Conservation (phyloP, 2,888 invertebrate genomes). For the Phragmatobia fuliginosa region DNA sequence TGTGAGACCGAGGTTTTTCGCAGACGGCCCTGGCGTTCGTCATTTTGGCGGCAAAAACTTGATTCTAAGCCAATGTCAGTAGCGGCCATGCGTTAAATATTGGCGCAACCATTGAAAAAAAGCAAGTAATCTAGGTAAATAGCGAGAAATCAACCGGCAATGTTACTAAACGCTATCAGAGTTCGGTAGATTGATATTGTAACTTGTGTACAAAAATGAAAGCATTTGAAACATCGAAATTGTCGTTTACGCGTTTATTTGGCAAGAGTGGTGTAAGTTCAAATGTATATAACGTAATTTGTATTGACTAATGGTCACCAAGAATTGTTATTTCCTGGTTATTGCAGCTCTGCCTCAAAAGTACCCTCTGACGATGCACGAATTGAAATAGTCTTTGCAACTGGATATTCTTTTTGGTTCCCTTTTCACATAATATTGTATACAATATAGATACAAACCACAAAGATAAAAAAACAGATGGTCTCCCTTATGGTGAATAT, state of each 20-base stretch:
- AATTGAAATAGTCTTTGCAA: neutral
- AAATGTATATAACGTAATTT: slow-evolving; percentile 27
- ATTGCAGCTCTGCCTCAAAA: neutral
- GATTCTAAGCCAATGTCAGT: slow-evolving; percentile 78
- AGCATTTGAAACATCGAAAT: slow-evolving; percentile 51
- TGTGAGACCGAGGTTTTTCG: slow-evolving; percentile 60
- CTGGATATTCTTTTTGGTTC: neutral
- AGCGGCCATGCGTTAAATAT: slow-evolving; percentile 79
- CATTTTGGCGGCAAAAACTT: slow-evolving; percentile 76
- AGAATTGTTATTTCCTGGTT: neutral
- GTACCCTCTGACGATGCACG: neutral
- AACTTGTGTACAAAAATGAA: slow-evolving; percentile 54
- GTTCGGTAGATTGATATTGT: slow-evolving; percentile 57
- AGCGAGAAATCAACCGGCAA: slow-evolving; percentile 81
- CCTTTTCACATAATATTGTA: neutral
- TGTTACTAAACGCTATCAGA: slow-evolving; percentile 71
- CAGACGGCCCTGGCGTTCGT: slow-evolving; percentile 60
- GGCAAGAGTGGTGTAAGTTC: slow-evolving; percentile 33
- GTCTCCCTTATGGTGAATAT: neutral
- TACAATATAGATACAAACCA: neutral
- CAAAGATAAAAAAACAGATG: neutral
- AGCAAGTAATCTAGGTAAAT: slow-evolving; percentile 83
- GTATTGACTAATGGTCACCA: slow-evolving; percentile 3
- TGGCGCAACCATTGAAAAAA: slow-evolving; percentile 81
- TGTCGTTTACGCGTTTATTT: slow-evolving; percentile 49